Percentiles rank a stretch among this genome's conserved stretches.
These are phyloP conservation scores for Malthinus flaveolus DNA, from an alignment of 2,888 invertebrate species.

Conservation along the genomic window DNA sequence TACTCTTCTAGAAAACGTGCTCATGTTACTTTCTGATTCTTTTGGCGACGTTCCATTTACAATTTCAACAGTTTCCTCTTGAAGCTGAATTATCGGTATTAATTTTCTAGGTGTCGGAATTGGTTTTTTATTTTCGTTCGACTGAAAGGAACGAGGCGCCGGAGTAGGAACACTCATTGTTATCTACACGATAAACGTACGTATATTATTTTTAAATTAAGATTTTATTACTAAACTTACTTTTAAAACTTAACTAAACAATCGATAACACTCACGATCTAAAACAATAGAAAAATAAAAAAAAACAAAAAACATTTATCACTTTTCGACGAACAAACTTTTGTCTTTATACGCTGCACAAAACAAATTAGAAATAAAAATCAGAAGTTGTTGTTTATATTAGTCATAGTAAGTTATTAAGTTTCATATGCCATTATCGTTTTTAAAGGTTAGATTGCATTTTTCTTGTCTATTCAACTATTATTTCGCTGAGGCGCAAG, in stretches of 20 bases:
- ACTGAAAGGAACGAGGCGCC: slow-evolving; percentile 40
- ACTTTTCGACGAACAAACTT: background rate
- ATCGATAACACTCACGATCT: background rate
- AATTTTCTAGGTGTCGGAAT: slow-evolving; percentile 60
- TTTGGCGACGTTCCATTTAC: slow-evolving; percentile 4
- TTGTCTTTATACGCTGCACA: background rate
- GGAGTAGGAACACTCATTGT: slow-evolving; percentile 44
- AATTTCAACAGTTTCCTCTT: slow-evolving; percentile 11
- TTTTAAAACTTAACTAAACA: background rate
- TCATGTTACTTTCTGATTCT: slow-evolving; percentile 32
- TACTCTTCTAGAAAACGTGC: slow-evolving; percentile 53
- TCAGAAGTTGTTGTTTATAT: slow-evolving; percentile 21
- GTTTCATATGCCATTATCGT: slow-evolving; percentile 1
- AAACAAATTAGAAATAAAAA: background rate
- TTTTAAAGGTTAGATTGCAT: background rate
- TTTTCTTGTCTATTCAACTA: slow-evolving; percentile 1
- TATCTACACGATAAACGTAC: background rate
- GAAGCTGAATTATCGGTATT: slow-evolving; percentile 43
- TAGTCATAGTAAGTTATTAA: slow-evolving; percentile 17
- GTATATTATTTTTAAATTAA: background rate
- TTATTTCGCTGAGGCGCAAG: background rate
- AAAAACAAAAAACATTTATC: background rate
- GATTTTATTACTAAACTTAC: background rate
- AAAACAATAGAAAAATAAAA: background rate
- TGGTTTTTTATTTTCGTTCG: slow-evolving; percentile 54